These are phyloP conservation scores for Megaceryle alcyon DNA, from an alignment of 2,797 vertebrate genomes.

Conservation along the genomic window DNA sequence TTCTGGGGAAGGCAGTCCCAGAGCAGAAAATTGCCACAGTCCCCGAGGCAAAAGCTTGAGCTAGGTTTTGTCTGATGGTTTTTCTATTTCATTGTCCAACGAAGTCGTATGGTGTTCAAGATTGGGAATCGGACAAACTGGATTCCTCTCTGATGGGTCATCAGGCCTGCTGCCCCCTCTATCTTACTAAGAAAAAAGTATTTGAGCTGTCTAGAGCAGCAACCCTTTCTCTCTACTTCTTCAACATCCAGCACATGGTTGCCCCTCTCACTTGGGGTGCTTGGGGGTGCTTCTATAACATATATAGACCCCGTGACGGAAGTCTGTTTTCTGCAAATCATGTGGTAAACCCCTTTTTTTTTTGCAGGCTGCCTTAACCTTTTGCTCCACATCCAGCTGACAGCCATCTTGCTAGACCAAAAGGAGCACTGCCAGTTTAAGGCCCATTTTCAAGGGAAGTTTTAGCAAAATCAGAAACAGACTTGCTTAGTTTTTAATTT, in stretches of 20 bases:
- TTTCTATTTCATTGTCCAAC: not conserved
- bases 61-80: not conserved
- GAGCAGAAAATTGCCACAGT: not conserved
- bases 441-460: not conserved
- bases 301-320: not conserved
- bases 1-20: not conserved
- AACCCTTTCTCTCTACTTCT: not conserved
- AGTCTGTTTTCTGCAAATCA: not conserved
- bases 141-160: not conserved
- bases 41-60: not conserved
- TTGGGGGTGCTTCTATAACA: not conserved
- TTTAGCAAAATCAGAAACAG: not conserved
- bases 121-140: not conserved
- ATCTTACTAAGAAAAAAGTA: not conserved
- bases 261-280: not conserved
- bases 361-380: not conserved
- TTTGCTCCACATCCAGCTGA: not conserved
- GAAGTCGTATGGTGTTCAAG: not conserved
- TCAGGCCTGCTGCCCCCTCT: not conserved
- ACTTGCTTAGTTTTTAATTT: not conserved
- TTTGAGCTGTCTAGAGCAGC: not conserved
- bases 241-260: not conserved
- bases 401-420: not conserved
- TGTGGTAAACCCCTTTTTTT: rapidly evolving
- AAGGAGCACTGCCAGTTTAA: not conserved